Conservation (phyloP, 2,113 vertebrate genomes). For the Anas platyrhynchos region DNA sequence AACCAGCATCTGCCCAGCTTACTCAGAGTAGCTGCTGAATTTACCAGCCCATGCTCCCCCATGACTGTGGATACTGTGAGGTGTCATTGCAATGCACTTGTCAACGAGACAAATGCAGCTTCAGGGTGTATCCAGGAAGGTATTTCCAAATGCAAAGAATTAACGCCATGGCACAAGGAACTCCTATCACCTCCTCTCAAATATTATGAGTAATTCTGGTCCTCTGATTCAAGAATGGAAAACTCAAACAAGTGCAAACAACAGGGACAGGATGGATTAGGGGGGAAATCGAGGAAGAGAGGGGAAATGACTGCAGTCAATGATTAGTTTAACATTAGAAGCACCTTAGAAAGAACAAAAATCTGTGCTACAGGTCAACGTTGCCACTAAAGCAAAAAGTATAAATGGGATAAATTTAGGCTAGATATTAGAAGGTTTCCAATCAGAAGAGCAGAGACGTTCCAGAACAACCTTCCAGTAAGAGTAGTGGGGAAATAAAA, state of each 20-base stretch:
- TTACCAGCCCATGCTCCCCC: neutral
- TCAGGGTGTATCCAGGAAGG: neutral
- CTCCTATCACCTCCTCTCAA: neutral
- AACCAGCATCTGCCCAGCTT: neutral
- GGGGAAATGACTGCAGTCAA: neutral
- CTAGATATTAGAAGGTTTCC: neutral
- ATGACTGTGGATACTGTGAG: neutral
- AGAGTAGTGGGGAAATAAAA: neutral
- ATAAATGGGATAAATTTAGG: neutral
- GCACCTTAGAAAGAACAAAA: neutral
- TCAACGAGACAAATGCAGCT: constrained; percentile 5
- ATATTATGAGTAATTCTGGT: neutral
- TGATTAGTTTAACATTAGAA: neutral
- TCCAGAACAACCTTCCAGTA: neutral
- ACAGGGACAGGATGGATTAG: neutral
- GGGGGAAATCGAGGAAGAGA: neutral
- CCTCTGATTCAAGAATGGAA: neutral
- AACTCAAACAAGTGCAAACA: neutral
- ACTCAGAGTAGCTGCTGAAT: neutral
- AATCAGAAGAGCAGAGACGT: neutral
- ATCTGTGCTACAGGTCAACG: neutral
- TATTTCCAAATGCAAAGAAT: neutral
- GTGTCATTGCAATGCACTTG: neutral
- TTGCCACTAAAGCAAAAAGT: neutral
- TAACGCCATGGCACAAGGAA: neutral